Conservation (phyloP, 2,888 invertebrate genomes). For the Nesidiocoris tenuis region DNA sequence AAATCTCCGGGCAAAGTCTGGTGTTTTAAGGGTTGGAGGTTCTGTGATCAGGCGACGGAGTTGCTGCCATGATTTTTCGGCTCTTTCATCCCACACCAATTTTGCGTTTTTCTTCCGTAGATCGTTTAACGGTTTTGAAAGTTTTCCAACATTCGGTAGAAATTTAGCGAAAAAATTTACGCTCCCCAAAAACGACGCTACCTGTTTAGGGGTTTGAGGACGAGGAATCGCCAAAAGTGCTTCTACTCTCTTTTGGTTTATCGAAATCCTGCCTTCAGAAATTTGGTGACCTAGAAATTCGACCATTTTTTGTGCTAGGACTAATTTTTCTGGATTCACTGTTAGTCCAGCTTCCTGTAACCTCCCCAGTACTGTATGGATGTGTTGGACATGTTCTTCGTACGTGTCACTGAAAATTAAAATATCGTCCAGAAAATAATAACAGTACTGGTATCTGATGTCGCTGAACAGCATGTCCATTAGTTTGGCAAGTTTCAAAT, state of each 20-base stretch:
- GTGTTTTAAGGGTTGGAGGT: not conserved
- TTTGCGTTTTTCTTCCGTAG: not conserved
- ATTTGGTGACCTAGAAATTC: constrained; percentile 36
- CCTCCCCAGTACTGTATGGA: constrained; percentile 41
- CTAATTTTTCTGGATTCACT: constrained; percentile 50
- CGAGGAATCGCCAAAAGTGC: constrained; percentile 8
- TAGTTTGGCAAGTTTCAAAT: constrained; percentile 8
- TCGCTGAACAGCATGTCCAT: constrained; percentile 45
- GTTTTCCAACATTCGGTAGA: not conserved
- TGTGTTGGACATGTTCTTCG: constrained; percentile 33
- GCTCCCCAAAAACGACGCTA: not conserved
- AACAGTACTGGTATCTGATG: constrained; percentile 44
- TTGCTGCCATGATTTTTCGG: too few relatives aligned
- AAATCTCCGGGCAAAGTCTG: not conserved
- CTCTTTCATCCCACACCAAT: not conserved
- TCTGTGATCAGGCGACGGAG: not conserved
- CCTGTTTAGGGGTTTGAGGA: not conserved
- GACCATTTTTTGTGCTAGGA: constrained; percentile 27
- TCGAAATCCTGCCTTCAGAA: not conserved
- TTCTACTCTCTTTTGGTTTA: not conserved
- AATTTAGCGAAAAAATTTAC: constrained; percentile 21
- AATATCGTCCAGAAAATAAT: constrained; percentile 47
- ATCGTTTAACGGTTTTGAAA: not conserved
- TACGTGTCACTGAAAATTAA: constrained; percentile 40
- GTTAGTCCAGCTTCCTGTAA: constrained; percentile 47